Base-by-base conservation (phyloP, 1,140 invertebrate species). In the Lordiphosa collinella region DNA sequence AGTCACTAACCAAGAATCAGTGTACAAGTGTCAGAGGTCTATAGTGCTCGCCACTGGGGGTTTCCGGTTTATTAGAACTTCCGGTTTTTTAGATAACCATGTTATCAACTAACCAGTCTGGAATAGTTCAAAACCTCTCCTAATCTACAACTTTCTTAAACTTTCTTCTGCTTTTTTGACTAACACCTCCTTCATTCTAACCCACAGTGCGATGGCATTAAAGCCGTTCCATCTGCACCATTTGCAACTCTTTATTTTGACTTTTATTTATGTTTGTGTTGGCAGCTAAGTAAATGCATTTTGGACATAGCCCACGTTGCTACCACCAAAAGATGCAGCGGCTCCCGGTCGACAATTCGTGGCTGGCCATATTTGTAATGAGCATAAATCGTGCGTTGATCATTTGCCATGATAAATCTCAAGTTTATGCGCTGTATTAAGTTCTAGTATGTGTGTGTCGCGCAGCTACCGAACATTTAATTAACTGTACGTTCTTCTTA, bases 301-400 rank as follows among this genome's bases (percentile, higher is more conserved):
- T 80, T 71, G 76, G 76, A 69, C 65, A 65, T 69, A 53, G 65
- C 61, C 65, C 65, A 69, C 61, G 65, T 66, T 36, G 51, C 31
- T 46, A 18, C 29, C 51, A 46, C n/a, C 13, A 29, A 40, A 37
- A 29, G 49, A 47, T 10, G 29, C 52, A 40, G 29, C 66, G 49
- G 57, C 70, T 75, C 55, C 55, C 62, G 65, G 58, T 67, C 79
- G 25, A 8, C 25, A 85, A 78, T 78, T 84, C 78, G 78, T 82
- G 78, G 56, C 55, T 73, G 78, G 72, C 78, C 78, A 84, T 84
- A 82, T 82, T 82, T 84, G 78, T 84, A 84, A 84, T 82, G 78
- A 82, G 79, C 79, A 78, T 84, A 85, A 78, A 84, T 84, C 78
- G 78, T 84, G 78, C 78, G 78, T 84, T 84, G 79, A 84, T 84